Evolutionary conservation across 2,113 vertebrate genomes (phyloP), one percentile per base, ranked within the genome.

Genomic region (Sinocyclocheilus grahami): DNA sequence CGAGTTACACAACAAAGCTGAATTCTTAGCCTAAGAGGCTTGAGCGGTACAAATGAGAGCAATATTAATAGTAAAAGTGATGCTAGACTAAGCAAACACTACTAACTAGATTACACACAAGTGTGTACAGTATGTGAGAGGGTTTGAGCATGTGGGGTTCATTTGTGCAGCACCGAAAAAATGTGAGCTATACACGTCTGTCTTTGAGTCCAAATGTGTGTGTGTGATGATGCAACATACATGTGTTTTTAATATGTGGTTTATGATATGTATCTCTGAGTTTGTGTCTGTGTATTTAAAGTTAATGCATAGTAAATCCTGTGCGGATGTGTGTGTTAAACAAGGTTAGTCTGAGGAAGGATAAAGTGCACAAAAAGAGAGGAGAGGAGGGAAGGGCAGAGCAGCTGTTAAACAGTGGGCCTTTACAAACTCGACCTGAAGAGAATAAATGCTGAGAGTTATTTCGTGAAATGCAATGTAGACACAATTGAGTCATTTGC

Each of bases 151-250:
- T 79, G 78, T 79, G 55, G 55, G 30, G 30, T 13, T 79, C 55
- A 62, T 79, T 79, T 79, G 79, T n/a, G 58, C 33, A 63, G 22
- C n/a, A 48, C 7, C 18, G n/a, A 80, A 48, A 82, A 62, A 82
- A 67, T 82, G 37, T 82, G 39, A 27, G 27, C 48, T 55, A 58
- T 11, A 78, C 51, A 78, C 76, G 53, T 77, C 51, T 78, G n/a
- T 67, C 33, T 72, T 20, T 63, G 58, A 65, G 58, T 81, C 22
- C 60, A 24, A 33, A 24, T 53, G 46, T 77, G 46, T 27, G 27
- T 27, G 27, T 27, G 42, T 53, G 51, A 2, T 77, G 46, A 65
- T 27, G 37, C 51, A 67, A 69, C 80, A 71, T 12, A 71, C 81
- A 82, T 24, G 18, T 82, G 81, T 53, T 82, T 67, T 82, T 53